Conservation (phyloP, 2,888 invertebrate species). For the Hemicrepidius hirtus region DNA sequence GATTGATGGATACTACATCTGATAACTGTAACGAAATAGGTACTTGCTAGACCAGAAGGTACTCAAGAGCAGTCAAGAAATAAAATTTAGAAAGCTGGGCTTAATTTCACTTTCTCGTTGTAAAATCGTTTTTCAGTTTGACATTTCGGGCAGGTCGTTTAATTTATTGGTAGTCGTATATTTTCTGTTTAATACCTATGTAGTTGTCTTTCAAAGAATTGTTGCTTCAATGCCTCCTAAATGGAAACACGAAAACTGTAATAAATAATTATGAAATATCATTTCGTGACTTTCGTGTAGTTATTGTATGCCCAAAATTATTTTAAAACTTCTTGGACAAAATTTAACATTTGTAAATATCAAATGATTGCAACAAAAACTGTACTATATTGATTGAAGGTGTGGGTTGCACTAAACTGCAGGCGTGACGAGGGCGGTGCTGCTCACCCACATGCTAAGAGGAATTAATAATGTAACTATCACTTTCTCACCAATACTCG, state of each 20-base stretch:
- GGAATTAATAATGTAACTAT: neutral
- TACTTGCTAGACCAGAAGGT: too few species aligned
- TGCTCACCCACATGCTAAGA: slow-evolving; percentile 16
- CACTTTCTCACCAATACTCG: too few species aligned
- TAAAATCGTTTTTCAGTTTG: neutral
- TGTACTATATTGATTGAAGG: slow-evolving; percentile 25
- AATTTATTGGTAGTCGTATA: slow-evolving; percentile 7
- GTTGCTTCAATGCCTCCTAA: neutral
- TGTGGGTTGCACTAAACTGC: slow-evolving; percentile 24
- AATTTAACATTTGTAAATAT: too few species aligned
- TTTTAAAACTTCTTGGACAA: too few species aligned
- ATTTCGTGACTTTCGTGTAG: too few species aligned
- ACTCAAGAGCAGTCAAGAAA: too few species aligned
- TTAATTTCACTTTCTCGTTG: neutral
- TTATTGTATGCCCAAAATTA: too few species aligned
- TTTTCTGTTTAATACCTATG: neutral
- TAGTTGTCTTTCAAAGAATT: neutral
- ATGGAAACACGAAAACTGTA: too few species aligned
- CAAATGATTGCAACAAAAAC: neutral
- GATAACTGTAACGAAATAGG: too few species aligned
- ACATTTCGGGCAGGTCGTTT: neutral
- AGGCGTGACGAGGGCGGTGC: slow-evolving; percentile 34
- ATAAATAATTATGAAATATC: too few species aligned
- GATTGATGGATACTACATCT: too few species aligned
- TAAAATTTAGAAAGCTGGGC: slow-evolving; percentile 9